These are phyloP conservation scores for Leptinotarsa texana DNA, from an alignment of 1,140 invertebrate genomes.

Conservation along the genomic window DNA sequence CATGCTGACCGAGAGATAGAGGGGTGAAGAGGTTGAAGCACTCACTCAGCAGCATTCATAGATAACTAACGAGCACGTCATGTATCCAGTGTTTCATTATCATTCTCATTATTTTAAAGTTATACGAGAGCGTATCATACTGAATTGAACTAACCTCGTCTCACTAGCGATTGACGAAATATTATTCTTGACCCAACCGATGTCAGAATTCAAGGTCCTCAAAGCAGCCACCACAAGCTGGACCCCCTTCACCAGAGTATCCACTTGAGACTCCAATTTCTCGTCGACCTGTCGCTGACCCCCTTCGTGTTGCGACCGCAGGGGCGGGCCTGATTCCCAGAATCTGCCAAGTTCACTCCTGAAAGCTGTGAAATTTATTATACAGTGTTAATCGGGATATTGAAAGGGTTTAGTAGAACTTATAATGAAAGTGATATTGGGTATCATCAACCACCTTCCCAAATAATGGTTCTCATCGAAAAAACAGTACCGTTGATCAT, in stretches of 20 bases:
- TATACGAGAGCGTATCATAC: neutral
- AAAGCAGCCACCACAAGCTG: slow-evolving; percentile 30
- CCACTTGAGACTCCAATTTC: neutral
- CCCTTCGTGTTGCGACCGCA: neutral
- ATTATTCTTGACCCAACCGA: slow-evolving; percentile 28
- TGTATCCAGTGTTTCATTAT: too few relatives aligned
- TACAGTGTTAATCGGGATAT: too few relatives aligned
- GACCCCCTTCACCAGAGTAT: slow-evolving; percentile 25
- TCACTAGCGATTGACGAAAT: slow-evolving; percentile 10
- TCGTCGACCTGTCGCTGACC: neutral
- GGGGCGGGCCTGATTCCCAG: neutral
- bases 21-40: neutral
- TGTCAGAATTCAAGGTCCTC: slow-evolving; percentile 30
- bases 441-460: too few relatives aligned
- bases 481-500: too few relatives aligned
- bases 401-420: too few relatives aligned
- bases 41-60: neutral
- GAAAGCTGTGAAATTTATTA: neutral
- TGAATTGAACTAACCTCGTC: slow-evolving; percentile 30
- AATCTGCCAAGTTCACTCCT: neutral
- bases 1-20: too few relatives aligned
- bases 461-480: too few relatives aligned
- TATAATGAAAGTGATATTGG: too few relatives aligned
- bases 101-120: neutral
- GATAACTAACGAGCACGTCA: too few relatives aligned